A percentile compares a stretch with the other conserved stretches of the same genome.
These are phyloP conservation scores for Rhabdornis inornatus DNA, from an alignment of 2,113 vertebrate species.

Conservation along the genomic window DNA sequence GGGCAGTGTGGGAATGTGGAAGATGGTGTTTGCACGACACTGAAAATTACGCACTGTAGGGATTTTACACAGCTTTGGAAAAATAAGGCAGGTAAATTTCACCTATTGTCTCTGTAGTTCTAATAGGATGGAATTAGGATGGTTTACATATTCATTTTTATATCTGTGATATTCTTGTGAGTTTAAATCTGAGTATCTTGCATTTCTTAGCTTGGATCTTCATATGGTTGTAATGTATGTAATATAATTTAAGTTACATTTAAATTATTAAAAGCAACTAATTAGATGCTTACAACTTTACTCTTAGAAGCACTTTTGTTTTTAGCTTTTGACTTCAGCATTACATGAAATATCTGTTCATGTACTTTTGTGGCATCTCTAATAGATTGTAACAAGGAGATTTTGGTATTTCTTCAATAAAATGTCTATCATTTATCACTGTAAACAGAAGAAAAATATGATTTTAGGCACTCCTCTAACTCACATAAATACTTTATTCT, in stretches of 20 bases:
- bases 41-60: background rate
- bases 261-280: background rate
- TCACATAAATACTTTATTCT: background rate
- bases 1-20: background rate
- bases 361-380: background rate
- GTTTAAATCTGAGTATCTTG: background rate
- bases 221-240: background rate
- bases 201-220: background rate
- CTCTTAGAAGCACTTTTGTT: background rate
- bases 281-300: background rate
- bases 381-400: background rate
- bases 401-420: background rate
- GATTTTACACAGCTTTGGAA: background rate
- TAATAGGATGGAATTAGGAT: background rate
- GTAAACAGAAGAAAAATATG: background rate
- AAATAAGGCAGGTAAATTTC: background rate
- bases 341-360: background rate
- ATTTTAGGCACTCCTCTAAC: background rate
- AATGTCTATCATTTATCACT: background rate
- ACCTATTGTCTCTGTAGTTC: background rate
- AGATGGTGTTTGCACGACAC: background rate
- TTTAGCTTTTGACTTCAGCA: background rate
- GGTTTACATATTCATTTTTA: background rate
- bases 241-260: background rate
- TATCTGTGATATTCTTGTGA: background rate